These are phyloP conservation scores for Adela reaumurella DNA, from an alignment of 2,888 invertebrate species.

Conservation along the genomic window DNA sequence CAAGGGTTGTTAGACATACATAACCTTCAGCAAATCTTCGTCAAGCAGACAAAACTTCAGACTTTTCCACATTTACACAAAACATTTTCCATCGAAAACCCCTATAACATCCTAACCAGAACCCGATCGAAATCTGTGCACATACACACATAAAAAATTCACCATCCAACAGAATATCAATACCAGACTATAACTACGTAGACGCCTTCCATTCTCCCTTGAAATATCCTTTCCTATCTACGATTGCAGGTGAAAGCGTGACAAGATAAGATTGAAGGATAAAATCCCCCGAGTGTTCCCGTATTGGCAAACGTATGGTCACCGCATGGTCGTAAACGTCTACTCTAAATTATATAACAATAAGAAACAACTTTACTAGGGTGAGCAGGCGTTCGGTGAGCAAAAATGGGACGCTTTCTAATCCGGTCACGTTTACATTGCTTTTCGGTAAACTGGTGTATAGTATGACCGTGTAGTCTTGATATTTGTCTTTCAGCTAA, in stretches of 20 bases:
- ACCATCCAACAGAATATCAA: not conserved
- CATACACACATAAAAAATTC: not conserved
- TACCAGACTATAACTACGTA: not conserved
- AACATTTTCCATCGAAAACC: too few relatives aligned
- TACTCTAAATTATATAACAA: constrained; percentile 42
- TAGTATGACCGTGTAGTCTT: not conserved
- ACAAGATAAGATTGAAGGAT: too few relatives aligned
- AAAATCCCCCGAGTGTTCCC: not conserved
- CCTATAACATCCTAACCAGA: too few relatives aligned
- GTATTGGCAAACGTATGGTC: constrained; percentile 16
- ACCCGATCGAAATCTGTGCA: not conserved
- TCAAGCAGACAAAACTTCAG: too few relatives aligned
- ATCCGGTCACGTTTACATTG: constrained; percentile 5
- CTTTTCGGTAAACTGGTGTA: constrained; percentile 1
- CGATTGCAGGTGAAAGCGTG: too few relatives aligned
- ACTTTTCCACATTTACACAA: too few relatives aligned
- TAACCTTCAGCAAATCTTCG: too few relatives aligned
- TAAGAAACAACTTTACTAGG: constrained; percentile 18
- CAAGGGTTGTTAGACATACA: too few relatives aligned
- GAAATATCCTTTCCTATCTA: too few relatives aligned
- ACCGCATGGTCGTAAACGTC: constrained; percentile 37
- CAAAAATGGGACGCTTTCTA: constrained; percentile 3
- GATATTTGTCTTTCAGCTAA: not conserved
- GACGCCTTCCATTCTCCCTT: too few relatives aligned
- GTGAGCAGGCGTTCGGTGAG: constrained; percentile 7